Evolutionary conservation across 2,797 vertebrate genomes (phyloP), one percentile per base, ranked within the genome.

Genomic region (Epinephelus malabaricus): DNA sequence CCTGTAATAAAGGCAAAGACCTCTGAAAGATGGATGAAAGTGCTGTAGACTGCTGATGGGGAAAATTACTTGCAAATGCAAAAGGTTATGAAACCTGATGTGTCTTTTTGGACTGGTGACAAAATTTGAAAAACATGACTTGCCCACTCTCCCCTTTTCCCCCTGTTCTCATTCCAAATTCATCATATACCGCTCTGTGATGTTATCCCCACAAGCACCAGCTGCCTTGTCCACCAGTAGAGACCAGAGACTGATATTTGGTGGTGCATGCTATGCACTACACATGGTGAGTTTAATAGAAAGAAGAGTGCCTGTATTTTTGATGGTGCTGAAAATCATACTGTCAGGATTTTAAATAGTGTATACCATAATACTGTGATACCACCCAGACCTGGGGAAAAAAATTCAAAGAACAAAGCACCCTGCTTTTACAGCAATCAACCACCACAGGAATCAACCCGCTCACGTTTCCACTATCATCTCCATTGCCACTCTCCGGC

Each of bases 401-500:
- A 30, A 30, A 30, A 6, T 30, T 30, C 27, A 30, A 54, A 74
- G 62, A 60, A 73, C 62, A 81, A 79, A 83, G 50, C 63, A 60
- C 23, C 1, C 1, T 4, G 43, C 40, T 78, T 71, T 70, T 76
- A 70, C 49, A 17, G 49, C 50, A 23, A 45, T 59, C 68, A 67
- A 59, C 38, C 63, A 67, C 59, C 73, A 67, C 10, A 63, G 55
- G 50, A 73, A 66, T 73, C 62, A 54, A 17, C 68, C 47, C 12
- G 17, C 53, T 51, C 55, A 73, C 45, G 51, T 83, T 89, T 86
- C 73, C 53, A 82, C 84, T 86, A 86, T 91, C 84, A 83, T 90
- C 82, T 90, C 88, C 73, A 92, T 92, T 91, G 90, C 76, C 69
- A 74, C 87, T 91, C 84, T 83, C 67, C 84, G 79, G 77, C 71